Evolutionary conservation across 2,888 invertebrate genomes (phyloP), one percentile per base, ranked within the genome.

Genomic region (Pogonocherus hispidulus): DNA sequence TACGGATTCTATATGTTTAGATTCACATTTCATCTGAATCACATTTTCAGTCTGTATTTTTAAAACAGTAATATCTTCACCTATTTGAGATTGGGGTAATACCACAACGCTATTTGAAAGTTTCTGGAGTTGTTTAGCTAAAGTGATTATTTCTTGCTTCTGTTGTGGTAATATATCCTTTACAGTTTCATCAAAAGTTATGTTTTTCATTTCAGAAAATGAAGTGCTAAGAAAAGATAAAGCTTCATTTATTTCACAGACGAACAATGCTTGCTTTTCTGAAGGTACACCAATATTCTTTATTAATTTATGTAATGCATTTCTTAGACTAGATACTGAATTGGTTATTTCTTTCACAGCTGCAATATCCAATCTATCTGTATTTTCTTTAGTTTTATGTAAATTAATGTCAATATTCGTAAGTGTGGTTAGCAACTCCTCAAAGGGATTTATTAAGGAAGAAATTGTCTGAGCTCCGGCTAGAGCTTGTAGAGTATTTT

Each of bases 141-240:
- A 9, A 3, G 14, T 27, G 9, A 27, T 1, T 1, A 60, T 22
- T 37, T 49, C 18, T 47, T 60, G 11, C 9, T 16, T n/a, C 8
- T 56, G 56, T n/a, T 44, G 8, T n/a, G 44, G 8, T 44, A 27
- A 6, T 18, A 52, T 52, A 19, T 63, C 63, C 9, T 63, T 18
- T 5, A 20, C 9, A 52, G 35, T 18, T 51, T 20, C 14, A 23
- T 4, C 23, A 18, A 52, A 8, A 32, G 32, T 8, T 32, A 32
- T 32, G 2, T 32, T 32, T 32, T 32, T 8, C 8, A 32, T 32
- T 52, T 52, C 54, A 20, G 54, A 52, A 20, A 32, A 0, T 2
- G 32, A 3, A 11, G 11, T 32, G 32, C 11, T 32, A 32, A 32
- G 32, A 6, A 8, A 32, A 32, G 32, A 32, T 32, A 32, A 5